These are phyloP conservation scores for Galaxea fascicularis DNA, from an alignment of 92 coral and sea anemone genomes.

Conservation along the genomic window DNA sequence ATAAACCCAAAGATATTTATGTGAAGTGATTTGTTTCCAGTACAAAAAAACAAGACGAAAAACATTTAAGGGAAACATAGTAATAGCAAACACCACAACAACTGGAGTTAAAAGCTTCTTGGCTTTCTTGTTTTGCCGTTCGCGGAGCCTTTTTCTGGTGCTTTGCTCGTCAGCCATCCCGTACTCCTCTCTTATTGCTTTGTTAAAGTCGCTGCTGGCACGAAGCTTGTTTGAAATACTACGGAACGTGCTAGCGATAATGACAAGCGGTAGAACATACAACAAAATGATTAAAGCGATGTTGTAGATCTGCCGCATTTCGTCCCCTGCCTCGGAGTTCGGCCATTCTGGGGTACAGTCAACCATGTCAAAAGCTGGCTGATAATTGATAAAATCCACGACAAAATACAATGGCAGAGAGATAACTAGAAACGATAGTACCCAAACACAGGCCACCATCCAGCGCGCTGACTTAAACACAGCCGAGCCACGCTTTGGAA, in stretches of 20 bases:
- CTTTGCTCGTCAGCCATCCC: background rate
- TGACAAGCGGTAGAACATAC: constrained; percentile 41
- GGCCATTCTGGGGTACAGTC: too few species aligned
- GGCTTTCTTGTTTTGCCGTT: constrained; percentile 60
- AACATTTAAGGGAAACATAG: constrained; percentile 68
- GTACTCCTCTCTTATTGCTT: constrained; percentile 24
- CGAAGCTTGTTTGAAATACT: constrained; percentile 61
- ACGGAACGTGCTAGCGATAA: constrained; percentile 58
- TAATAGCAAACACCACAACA: constrained; percentile 61
- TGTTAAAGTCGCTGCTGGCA: constrained; percentile 61
- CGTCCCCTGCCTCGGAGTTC: constrained; percentile 21
- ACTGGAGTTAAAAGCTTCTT: constrained; percentile 71
- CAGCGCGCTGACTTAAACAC: constrained; percentile 67
- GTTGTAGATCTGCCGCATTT: constrained; percentile 57
- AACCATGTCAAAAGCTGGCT: too few species aligned
- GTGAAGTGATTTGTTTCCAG: too few species aligned
- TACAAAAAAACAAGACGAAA: constrained; percentile 6
- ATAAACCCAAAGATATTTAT: too few species aligned
- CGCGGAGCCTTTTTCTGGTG: constrained; percentile 30
- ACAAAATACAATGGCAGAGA: constrained; percentile 33
- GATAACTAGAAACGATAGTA: constrained; percentile 56
- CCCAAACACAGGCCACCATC: constrained; percentile 62
- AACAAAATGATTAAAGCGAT: constrained; percentile 62
- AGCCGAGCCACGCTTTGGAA: constrained; percentile 38
- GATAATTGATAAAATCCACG: too few species aligned